Percentiles rank a stretch among this genome's conserved stretches.
Evolutionary conservation across 2,113 vertebrate genomes (phyloP).

Genomic region (Scortum barcoo): DNA sequence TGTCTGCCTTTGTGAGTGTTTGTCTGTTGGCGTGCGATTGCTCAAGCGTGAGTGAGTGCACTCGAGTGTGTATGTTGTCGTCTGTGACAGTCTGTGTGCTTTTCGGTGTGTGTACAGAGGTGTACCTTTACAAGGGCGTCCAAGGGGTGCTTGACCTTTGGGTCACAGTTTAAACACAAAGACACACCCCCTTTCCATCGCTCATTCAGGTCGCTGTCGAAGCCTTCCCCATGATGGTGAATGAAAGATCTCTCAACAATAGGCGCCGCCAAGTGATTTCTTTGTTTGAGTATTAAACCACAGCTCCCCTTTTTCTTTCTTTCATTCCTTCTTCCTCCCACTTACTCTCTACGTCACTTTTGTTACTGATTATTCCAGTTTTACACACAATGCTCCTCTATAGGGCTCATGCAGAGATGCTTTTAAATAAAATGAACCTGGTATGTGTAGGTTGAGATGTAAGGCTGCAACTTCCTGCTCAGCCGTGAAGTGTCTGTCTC

Average conservation of each 20-base stretch:
- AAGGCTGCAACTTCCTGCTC: constrained; percentile 43
- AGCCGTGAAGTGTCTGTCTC: constrained; percentile 40
- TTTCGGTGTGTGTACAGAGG: constrained; percentile 47
- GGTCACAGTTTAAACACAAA: constrained; percentile 69
- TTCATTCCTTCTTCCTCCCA: constrained; percentile 52
- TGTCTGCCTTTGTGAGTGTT: constrained; percentile 34
- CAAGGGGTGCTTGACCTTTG: constrained; percentile 62
- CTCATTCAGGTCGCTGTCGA: constrained; percentile 55
- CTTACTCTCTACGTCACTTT: constrained; percentile 35
- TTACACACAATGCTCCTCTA: constrained; percentile 27
- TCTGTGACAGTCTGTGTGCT: constrained; percentile 48
- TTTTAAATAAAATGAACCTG: constrained; percentile 31
- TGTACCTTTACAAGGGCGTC: constrained; percentile 61
- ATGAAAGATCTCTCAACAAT: constrained; percentile 67
- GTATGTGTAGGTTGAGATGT: constrained; percentile 48
- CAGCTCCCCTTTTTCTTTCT: constrained; percentile 19
- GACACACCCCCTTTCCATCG: constrained; percentile 44
- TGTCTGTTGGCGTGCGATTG: constrained; percentile 39
- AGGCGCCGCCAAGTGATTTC: constrained; percentile 48
- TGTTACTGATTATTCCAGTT: constrained; percentile 13
- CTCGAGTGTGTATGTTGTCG: constrained; percentile 61
- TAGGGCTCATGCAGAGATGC: constrained; percentile 18
- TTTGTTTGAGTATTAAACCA: constrained; percentile 66
- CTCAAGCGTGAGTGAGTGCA: constrained; percentile 58
- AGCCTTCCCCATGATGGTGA: constrained; percentile 63